Base-by-base conservation (phyloP, 2,888 invertebrate genomes). In the Xylophagus ater region DNA sequence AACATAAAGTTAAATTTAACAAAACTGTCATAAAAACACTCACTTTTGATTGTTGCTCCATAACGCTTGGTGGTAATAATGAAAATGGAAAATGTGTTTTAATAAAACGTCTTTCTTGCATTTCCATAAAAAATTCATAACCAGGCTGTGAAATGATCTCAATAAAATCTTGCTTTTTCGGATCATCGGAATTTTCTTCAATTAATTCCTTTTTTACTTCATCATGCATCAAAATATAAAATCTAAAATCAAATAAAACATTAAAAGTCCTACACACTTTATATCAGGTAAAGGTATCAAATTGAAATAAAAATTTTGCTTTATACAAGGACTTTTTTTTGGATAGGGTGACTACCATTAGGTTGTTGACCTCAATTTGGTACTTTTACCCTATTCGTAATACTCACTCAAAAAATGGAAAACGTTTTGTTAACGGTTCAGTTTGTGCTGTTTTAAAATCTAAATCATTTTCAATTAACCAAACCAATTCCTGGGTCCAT, bases 401-500 rank as follows among this genome's bases (percentile, higher is more conserved):
- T 21, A 49, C 74, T 73, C 67, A 85, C 84, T 86, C 86, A 43
- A 86, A 66, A 59, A 85, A 86, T 3, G 85, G 83, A 60, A 79
- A 85, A 57, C 86, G 66, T 44, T 78, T 70, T 1, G 70, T 66
- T 1, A 84, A 64, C 0, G 74, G 70, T 35, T 68, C 65, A 14
- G 67, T 63, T 17, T 67, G 66, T 0, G 83, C 79, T 42, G 64
- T 71, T 20, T 71, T 66, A 53, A 80, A 86, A 56, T 86, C 74
- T 51, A 85, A 68, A 52, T 81, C 66, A 54, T 85, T 85, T 2
- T 75, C 75, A 20, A 86, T 60, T 57, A 86, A 64, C 86, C 86
- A 86, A 3, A 83, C 75, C 51, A 86, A 62, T 60, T 86, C 86
- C 58, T 84, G 84, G 0, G 82, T 81, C 79, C 81, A 77, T 6